Percentiles rank a stretch among this genome's conserved stretches.
These are phyloP conservation scores for Phalacrocorax brasilianus DNA, from an alignment of 2,113 vertebrate genomes.

Conservation along the genomic window DNA sequence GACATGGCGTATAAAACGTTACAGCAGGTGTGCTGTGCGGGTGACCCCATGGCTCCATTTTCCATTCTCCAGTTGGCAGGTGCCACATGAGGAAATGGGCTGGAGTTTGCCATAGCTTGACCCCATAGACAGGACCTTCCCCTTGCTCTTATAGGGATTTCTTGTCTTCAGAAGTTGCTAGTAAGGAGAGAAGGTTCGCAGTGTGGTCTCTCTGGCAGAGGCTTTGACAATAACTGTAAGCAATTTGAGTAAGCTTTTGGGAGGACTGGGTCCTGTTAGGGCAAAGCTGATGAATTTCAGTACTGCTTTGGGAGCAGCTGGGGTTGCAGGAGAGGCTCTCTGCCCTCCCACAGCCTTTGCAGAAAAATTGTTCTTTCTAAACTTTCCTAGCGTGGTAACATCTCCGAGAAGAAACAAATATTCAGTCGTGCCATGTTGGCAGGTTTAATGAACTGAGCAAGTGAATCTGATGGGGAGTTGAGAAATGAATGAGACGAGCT, in stretches of 20 bases:
- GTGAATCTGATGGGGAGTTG: neutral
- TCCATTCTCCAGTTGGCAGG: neutral
- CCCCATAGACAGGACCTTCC: neutral
- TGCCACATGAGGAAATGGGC: neutral
- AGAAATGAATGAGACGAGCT: neutral
- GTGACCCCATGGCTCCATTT: neutral
- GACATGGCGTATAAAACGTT: neutral
- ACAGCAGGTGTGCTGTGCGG: neutral
- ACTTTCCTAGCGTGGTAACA: neutral
- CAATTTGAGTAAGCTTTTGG: neutral
- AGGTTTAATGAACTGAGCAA: neutral
- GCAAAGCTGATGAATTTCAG: neutral
- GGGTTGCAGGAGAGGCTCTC: neutral
- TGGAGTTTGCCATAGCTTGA: neutral
- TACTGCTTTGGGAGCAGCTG: neutral
- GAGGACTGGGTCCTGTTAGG: neutral
- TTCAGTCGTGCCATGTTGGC: neutral
- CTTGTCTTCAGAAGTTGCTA: neutral
- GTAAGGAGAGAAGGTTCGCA: neutral
- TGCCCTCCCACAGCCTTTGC: neutral
- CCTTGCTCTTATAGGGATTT: neutral
- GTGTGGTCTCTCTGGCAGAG: neutral
- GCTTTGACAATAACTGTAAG: neutral
- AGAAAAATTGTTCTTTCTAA: neutral
- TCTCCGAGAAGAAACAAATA: neutral